Base-by-base conservation (phyloP, 2,888 invertebrate genomes). In the Gerosis bhagava region DNA sequence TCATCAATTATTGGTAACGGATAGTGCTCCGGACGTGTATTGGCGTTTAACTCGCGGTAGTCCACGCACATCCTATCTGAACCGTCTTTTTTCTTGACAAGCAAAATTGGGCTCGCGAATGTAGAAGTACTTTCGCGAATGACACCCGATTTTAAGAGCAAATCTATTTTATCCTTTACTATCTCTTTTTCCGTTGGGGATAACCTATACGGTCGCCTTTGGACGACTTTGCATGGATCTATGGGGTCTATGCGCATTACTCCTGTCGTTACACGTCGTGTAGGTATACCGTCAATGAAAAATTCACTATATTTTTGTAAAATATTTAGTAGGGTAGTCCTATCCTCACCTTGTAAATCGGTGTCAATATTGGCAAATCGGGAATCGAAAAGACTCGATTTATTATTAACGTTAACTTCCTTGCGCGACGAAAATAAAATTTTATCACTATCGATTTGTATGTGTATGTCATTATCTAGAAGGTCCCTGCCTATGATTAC, bases 121-220 rank as follows among this genome's bases (percentile, higher is more conserved):
- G 40, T 17, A 2, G 50, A 55, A 2, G 31, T 40, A 1, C 50
- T 50, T 19, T 46, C 45, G 2, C 36, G 24, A 8, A 51, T 48
- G 2, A 49, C 25, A 3, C 32, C 25, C n/a, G 45, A 28, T n/a
- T 29, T 25, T 11, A 50, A 10, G 7, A 44, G 31, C 3, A 34
- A 10, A 6, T 40, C 22, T 10, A 43, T 45, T 21, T 51, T 49
- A 1, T 48, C 46, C 2, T 28, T 19, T 8, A 42, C 28, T n/a
- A 15, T 19, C 2, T 36, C 29, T 3, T 10, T 12, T 24, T 44
- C 44, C 1, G 10, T 11, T n/a, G 44, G 29, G n/a, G 40, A 31
- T 13, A 53, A 29, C 2, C 47, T 39, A 31, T 53, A 53, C 3
- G 49, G 50, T 13, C 53, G 29, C 1, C 53, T 24, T 3, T 44